Base-by-base conservation (phyloP, 2,113 vertebrate genomes). In the Zosterops borbonicus region DNA sequence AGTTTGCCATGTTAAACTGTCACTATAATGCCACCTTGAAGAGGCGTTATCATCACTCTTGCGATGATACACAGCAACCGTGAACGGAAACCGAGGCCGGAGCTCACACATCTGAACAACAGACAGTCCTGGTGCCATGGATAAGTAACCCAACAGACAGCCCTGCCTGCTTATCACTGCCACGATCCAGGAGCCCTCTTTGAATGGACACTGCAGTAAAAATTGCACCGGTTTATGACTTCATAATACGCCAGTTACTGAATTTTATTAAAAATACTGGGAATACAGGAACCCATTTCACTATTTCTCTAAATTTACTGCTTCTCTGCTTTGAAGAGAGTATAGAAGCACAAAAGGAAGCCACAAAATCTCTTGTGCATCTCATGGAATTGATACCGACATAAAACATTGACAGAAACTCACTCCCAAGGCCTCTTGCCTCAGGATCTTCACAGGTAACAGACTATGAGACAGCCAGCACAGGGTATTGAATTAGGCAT, bases 1-100 rank as follows among this genome's bases (percentile, higher is more conserved):
- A 97, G 95, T 96, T 96, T 96, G 90, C 95, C 92, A 96, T 95
- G 96, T 96, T 96, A 96, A 97, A 97, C 94, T 96, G 95, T 96
- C 96, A 96, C 93, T 94, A 92, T 71, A 96, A 87, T 95, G 95
- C 94, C 96, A 96, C 96, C 95, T 97, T 96, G 95, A 97, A 96
- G 94, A 96, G 96, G 94, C 95, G 94, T 97, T 97, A 96, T 97
- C 95, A 75, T 97, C 95, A 96, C 96, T 97, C 92, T 96, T 93
- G 95, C 62, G 73, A 95, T 79, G 92, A 96, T 96, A 93, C 95
- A 96, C 95, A 92, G 92, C 96, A 96, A 87, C 95, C 95, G 95
- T 95, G 95, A 96, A 97, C 56, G 49, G 93, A 95, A 96, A 92
- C 86, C 37, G 65, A 89, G 95, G 95, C 96, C 83, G 77, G 90